A percentile compares a stretch with the other conserved stretches of the same genome.
Evolutionary conservation across 1,140 invertebrate species (phyloP).

Genomic region (Temnothorax longispinosus): DNA sequence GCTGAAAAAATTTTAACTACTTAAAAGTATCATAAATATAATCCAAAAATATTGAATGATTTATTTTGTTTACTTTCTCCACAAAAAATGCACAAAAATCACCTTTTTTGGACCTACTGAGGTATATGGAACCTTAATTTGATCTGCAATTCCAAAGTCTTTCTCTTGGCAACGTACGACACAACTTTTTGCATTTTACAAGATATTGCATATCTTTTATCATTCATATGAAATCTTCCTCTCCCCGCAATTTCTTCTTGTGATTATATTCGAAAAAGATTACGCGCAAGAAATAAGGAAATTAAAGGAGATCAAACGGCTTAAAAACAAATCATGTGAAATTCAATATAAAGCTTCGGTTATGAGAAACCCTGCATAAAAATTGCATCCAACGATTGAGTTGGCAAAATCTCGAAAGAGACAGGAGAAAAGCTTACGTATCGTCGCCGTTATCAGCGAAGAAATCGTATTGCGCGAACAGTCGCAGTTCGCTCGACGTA

Average conservation of each 20-base stretch:
- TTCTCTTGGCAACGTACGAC: not conserved
- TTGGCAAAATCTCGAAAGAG: conserved; percentile 23
- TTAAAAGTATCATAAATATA: no score
- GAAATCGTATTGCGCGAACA: conserved; percentile 16
- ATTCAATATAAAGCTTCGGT: not conserved
- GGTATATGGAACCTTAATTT: no score
- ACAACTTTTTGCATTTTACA: not conserved
- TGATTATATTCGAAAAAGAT: not conserved
- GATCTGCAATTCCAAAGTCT: not conserved
- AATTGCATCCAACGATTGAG: conserved; percentile 1
- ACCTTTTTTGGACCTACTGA: no score
- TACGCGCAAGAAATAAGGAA: not conserved
- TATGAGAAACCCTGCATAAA: not conserved
- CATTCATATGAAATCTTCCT: not conserved
- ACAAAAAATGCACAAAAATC: no score
- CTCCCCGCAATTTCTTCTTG: not conserved
- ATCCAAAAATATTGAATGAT: no score
- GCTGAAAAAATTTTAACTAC: no score
- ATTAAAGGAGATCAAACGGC: not conserved
- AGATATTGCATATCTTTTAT: not conserved
- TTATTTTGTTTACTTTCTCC: no score
- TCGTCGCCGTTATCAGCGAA: conserved; percentile 4
- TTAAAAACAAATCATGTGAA: not conserved
- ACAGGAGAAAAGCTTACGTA: not conserved
- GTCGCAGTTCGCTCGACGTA: not conserved